phyloP scores from a whole-genome alignment of 2,113 vertebrate genomes.

The Marmota flaviventris region DNA sequence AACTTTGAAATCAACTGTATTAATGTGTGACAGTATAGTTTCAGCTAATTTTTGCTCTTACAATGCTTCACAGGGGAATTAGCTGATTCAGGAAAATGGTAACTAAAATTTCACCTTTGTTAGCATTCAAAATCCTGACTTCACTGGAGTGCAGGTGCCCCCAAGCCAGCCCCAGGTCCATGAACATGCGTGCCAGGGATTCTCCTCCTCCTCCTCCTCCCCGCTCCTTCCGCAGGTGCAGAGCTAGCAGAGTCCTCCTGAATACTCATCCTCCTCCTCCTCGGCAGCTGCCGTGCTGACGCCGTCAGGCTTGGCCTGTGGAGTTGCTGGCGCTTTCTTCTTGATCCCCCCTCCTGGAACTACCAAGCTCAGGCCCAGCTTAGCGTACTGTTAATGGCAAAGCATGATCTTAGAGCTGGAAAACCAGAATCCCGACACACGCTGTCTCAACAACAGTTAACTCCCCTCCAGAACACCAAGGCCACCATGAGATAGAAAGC shows the following conservation, averaged over 20 bases:
- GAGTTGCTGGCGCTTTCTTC: conserved; percentile 92
- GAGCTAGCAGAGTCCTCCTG: conserved; percentile 95
- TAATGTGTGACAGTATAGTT: conserved; percentile 12
- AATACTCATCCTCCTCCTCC: conserved; percentile 94
- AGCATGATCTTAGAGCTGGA: background rate
- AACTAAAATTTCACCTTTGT: conserved; percentile 61
- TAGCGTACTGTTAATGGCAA: conserved; percentile 93
- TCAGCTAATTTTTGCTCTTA: background rate
- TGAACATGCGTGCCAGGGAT: conserved; percentile 23
- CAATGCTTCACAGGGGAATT: conserved; percentile 33
- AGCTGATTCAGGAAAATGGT: conserved; percentile 15
- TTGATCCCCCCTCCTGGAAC: conserved; percentile 96
- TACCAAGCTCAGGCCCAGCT: conserved; percentile 95
- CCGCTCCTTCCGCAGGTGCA: background rate
- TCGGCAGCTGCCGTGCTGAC: conserved; percentile 60
- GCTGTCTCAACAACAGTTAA: background rate
- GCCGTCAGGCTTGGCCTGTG: conserved; percentile 89
- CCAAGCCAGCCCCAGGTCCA: conserved; percentile 70
- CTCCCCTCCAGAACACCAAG: background rate
- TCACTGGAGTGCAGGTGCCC: conserved; percentile 70
- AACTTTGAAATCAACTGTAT: conserved; percentile 29
- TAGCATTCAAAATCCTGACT: conserved; percentile 75
- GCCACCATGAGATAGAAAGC: background rate
- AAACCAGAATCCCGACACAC: background rate
- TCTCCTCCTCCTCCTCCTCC: background rate